Percentiles rank a stretch among this genome's conserved stretches.
Conservation (phyloP, 2,797 vertebrate genomes). For the Buceros bicornis region DNA sequence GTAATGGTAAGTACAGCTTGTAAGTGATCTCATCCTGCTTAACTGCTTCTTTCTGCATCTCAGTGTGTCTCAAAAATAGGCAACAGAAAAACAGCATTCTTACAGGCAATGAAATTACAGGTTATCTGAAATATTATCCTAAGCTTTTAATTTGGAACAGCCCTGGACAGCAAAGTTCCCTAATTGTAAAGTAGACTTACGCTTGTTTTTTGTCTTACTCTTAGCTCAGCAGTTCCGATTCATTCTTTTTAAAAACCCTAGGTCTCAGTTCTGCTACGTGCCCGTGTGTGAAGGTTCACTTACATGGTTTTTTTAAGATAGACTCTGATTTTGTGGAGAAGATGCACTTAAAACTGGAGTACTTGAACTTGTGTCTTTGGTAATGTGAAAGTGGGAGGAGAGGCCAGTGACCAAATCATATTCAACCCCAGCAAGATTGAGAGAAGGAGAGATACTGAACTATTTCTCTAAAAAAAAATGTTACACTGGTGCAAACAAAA, state of each 20-base stretch:
- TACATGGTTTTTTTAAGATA: neutral
- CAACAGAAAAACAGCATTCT: neutral
- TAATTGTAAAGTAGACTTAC: neutral
- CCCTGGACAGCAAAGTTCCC: neutral
- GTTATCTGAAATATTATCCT: neutral
- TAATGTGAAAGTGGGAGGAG: neutral
- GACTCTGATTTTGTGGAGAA: neutral
- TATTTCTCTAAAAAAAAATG: neutral
- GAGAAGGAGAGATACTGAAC: neutral
- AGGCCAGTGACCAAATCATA: neutral
- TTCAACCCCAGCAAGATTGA: neutral
- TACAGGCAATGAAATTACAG: neutral
- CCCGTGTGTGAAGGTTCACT: neutral
- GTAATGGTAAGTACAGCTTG: slow-evolving; percentile 90
- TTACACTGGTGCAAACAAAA: neutral
- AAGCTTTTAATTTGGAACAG: neutral
- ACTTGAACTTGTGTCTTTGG: neutral
- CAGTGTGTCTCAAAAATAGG: neutral
- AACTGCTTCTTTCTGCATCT: neutral
- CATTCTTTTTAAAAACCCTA: neutral
- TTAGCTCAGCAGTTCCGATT: neutral
- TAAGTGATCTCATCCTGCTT: neutral
- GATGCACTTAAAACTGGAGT: neutral
- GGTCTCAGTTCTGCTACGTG: neutral
- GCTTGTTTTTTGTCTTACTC: neutral